Conservation (phyloP, 2,888 invertebrate species). For the Eudemis profundana region DNA sequence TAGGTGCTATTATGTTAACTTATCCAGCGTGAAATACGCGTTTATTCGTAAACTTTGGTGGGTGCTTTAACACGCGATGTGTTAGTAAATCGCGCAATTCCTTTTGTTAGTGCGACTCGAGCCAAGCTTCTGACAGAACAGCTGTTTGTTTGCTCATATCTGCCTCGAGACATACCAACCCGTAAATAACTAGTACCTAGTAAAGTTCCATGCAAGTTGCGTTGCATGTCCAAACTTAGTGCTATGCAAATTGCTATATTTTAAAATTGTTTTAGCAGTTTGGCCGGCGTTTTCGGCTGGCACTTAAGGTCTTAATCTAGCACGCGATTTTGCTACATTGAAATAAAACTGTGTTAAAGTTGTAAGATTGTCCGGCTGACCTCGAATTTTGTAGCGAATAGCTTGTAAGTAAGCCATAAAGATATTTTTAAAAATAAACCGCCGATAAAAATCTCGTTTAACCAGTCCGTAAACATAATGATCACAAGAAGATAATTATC, state of each 20-base stretch:
- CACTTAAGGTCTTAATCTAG: slow-evolving; percentile 14
- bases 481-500: slow-evolving; percentile 46
- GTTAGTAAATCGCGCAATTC: slow-evolving; percentile 38
- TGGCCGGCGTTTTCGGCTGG: slow-evolving; percentile 27
- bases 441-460: slow-evolving; percentile 12
- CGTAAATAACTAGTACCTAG: slow-evolving; percentile 40
- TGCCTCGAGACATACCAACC: slow-evolving; percentile 37
- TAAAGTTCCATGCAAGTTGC: slow-evolving; percentile 36
- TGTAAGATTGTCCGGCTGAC: not conserved
- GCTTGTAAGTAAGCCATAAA: slow-evolving; percentile 18
- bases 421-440: slow-evolving; percentile 13
- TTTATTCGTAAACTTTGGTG: slow-evolving; percentile 19
- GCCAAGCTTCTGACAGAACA: slow-evolving; percentile 31
- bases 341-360: slow-evolving; percentile 20
- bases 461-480: slow-evolving; percentile 24
- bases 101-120: slow-evolving; percentile 35
- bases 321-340: slow-evolving; percentile 42
- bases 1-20: slow-evolving; percentile 21
- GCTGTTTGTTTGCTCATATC: slow-evolving; percentile 44
- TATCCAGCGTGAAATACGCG: slow-evolving; percentile 23
- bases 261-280: slow-evolving; percentile 31
- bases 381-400: slow-evolving; percentile 20
- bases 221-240: slow-evolving; percentile 37
- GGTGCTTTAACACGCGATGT: slow-evolving; percentile 35
- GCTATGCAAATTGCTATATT: slow-evolving; percentile 31